Evolutionary conservation across 2,797 vertebrate species (phyloP), one percentile per base, ranked within the genome.

Genomic region (Podarcis siculus): DNA sequence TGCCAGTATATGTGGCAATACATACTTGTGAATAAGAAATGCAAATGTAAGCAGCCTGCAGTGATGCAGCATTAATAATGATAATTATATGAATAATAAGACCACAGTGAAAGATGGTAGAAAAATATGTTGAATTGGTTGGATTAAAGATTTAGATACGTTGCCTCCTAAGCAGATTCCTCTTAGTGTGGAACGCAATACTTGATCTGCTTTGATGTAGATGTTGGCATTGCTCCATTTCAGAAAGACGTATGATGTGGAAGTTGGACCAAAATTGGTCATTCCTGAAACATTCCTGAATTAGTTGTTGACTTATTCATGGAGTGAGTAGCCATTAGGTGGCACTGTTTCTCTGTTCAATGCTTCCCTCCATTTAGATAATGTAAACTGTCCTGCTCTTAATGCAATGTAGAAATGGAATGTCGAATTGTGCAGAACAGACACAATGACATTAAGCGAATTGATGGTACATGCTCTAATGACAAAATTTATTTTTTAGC

Each of bases 291-390:
- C 61, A 64, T 64, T 64, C 61, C 10, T 9, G 71, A 80, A 92
- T 79, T 23, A 86, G 82, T 73, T 86, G 35, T 79, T 42, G 9
- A 25, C 90, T 89, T 6, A 17, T 66, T 32, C 8, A 35, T 5
- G 10, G 45, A 93, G 55, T 90, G 55, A 89, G 37, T 88, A 86
- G 90, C 93, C 97, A 94, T 96, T 95, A 97, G 97, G 94, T 97
- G 97, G 97, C 96, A 92, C 95, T 97, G 94, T 97, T 96, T 96
- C 1, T 5, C 97, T 96, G 92, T 86, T 93, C 88, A 93, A 95
- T 91, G 78, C 86, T 35, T 15, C 73, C 12, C 49, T 12, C 49
- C 27, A 80, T 83, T 58, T 49, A 80, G n/a, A 89, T 55, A 67
- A 90, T 66, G 90, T 71, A 90, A 85, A 86, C 77, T 92, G 73